Base-by-base conservation (phyloP, 2,888 invertebrate genomes). In the Ceraclea dissimilis region DNA sequence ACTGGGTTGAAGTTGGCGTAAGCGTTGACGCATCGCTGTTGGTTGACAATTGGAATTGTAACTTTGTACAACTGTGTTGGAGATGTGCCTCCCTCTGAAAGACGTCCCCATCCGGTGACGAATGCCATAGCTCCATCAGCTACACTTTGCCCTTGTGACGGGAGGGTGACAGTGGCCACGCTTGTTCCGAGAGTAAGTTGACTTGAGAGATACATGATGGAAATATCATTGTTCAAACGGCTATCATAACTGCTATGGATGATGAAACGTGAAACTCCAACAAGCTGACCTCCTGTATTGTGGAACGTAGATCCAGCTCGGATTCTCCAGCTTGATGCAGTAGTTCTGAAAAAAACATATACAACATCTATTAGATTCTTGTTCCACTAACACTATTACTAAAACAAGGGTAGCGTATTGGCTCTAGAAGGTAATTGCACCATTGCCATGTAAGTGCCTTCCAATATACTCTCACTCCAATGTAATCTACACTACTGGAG, bases 51-150 rank as follows among this genome's bases (percentile, higher is more conserved):
- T 11, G 58, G 58, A 17, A 58, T 19, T 4, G 46, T 51, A 5
- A 51, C 58, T 43, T 58, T 58, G 26, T 54, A 50, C 20, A 58
- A 39, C 6, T 19, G 19, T 8, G 54, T 50, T 6, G 54, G 46
- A 16, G 34, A 43, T n/a, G 43, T 10, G 11, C 58, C 58, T 17
- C 54, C 54, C 18, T 58, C 68, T 22, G 68, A 65, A 49, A 69
- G 70, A 4, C 66, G 65, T 19, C 77, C 77, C 66, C 68, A 77
- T 57, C 77, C 77, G 44, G 76, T 71, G 1, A 77, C 74, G 5
- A 75, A 16, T 4, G 76, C 76, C 62, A 67, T 67, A 17, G 68
- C 65, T 2, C 74, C 74, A 57, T 57, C 64, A 34, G 69, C 64
- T 10, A 76, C 58, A 11, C 59, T 54, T 8, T 67, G 63, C 57